A percentile compares a stretch with the other conserved stretches of the same genome.
phyloP scores from a whole-genome alignment of 2,888 invertebrate species.

The Cryptocheilus praepositus region DNA sequence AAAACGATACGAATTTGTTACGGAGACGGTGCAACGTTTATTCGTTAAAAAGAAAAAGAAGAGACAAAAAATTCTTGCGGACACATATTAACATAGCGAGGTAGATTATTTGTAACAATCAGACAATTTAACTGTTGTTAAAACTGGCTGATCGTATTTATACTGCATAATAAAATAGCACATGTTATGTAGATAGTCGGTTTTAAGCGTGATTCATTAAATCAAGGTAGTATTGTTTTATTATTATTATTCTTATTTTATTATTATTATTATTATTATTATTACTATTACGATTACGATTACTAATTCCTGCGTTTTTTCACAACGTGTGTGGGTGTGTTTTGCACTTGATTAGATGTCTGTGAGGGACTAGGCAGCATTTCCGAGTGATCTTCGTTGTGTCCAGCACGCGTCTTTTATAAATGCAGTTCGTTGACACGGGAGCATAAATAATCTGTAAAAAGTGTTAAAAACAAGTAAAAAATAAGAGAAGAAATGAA shows the following conservation, averaged over 20 bases:
- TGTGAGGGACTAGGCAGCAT: constrained; percentile 41
- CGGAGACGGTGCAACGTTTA: constrained; percentile 20
- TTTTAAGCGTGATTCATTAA: constrained; percentile 30
- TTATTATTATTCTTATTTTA: constrained; percentile 31
- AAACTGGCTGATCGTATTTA: constrained; percentile 20
- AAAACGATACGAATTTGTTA: neutral
- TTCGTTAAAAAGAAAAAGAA: neutral
- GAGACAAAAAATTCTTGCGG: constrained; percentile 21
- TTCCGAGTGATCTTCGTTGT: constrained; percentile 33
- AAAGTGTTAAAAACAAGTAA: too few relatives aligned
- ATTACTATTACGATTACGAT: too few relatives aligned
- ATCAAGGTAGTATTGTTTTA: constrained; percentile 24
- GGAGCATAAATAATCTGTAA: too few relatives aligned
- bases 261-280: constrained; percentile 5
- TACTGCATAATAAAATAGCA: constrained; percentile 33
- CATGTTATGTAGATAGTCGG: constrained; percentile 32
- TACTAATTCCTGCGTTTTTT: too few relatives aligned
- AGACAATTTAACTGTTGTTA: constrained; percentile 30
- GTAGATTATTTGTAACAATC: constrained; percentile 28
- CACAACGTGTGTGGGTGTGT: constrained; percentile 25
- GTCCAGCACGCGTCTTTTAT: constrained; percentile 40
- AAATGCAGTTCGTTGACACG: constrained; percentile 21
- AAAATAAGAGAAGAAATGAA: too few relatives aligned
- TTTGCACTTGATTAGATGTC: constrained; percentile 30
- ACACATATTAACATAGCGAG: constrained; percentile 11